A percentile compares a stretch with the other conserved stretches of the same genome.
phyloP scores from a whole-genome alignment of 2,113 vertebrate genomes.

The Pan paniscus region DNA sequence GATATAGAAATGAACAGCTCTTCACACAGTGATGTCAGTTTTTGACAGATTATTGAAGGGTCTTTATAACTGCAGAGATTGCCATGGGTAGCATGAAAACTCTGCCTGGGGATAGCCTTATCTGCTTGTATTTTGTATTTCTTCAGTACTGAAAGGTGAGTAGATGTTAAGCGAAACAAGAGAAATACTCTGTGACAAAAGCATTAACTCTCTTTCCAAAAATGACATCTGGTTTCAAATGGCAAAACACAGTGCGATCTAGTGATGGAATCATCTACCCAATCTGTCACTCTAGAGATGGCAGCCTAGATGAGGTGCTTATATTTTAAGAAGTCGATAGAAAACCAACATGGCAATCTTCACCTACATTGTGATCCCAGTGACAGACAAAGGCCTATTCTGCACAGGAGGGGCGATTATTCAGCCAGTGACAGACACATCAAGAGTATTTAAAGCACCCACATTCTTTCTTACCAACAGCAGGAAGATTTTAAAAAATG shows the following conservation, averaged over 20 bases:
- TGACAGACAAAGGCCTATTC: conserved; percentile 57
- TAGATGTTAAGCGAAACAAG: conserved; percentile 82
- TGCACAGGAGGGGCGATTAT: conserved; percentile 20
- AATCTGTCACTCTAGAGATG: conserved; percentile 61
- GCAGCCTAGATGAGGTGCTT: conserved; percentile 39
- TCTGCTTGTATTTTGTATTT: conserved; percentile 73
- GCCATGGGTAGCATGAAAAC: conserved; percentile 48
- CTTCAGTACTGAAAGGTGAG: conserved; percentile 83
- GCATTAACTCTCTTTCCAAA: conserved; percentile 70
- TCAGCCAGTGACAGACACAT: conserved; percentile 30
- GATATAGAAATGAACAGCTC: conserved; percentile 77
- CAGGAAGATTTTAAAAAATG: neutral
- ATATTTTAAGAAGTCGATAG: conserved; percentile 50
- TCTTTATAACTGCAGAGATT: conserved; percentile 71
- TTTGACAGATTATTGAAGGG: conserved; percentile 82
- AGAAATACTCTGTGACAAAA: conserved; percentile 59
- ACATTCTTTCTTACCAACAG: conserved; percentile 24
- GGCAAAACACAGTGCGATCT: conserved; percentile 45
- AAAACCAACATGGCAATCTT: conserved; percentile 52
- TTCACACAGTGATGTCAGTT: conserved; percentile 73
- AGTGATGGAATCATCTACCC: conserved; percentile 58
- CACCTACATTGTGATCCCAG: conserved; percentile 42
- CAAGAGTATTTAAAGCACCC: conserved; percentile 40
- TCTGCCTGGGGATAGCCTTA: conserved; percentile 78
- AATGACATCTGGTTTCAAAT: conserved; percentile 77